phyloP scores from a whole-genome alignment of 2,888 invertebrate genomes.

The Hofmannophila pseudospretella region DNA sequence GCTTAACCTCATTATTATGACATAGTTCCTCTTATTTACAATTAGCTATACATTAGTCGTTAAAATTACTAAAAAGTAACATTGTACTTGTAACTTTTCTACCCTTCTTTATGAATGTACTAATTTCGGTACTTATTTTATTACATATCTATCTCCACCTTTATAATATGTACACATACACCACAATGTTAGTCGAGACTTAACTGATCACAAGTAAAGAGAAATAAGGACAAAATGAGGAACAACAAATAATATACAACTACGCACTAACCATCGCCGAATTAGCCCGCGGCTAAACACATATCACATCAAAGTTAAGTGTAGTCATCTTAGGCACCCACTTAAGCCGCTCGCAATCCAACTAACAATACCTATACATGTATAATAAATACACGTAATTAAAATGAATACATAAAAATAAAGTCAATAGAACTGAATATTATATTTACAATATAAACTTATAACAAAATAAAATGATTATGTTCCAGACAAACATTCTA shows the following conservation, averaged over 20 bases:
- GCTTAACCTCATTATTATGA: slow-evolving; percentile 75
- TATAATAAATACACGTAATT: no score
- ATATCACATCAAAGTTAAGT: slow-evolving; percentile 63
- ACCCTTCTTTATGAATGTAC: slow-evolving; percentile 64
- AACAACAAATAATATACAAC: slow-evolving; percentile 66
- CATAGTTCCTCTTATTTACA: slow-evolving; percentile 76
- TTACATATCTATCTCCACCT: slow-evolving; percentile 40
- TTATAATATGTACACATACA: slow-evolving; percentile 66
- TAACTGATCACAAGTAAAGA: slow-evolving; percentile 66
- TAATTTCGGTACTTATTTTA: slow-evolving; percentile 51
- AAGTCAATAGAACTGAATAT: slow-evolving; percentile 19
- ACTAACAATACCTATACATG: slow-evolving; percentile 21
- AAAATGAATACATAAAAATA: neutral
- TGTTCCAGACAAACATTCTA: slow-evolving; percentile 61
- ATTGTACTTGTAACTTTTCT: slow-evolving; percentile 73
- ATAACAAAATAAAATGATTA: slow-evolving; percentile 56
- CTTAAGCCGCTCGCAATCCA: slow-evolving; percentile 59
- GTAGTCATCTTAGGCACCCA: slow-evolving; percentile 32
- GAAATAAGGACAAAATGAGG: slow-evolving; percentile 64
- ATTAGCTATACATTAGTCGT: slow-evolving; percentile 70
- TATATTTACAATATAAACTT: slow-evolving; percentile 69
- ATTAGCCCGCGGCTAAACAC: slow-evolving; percentile 35
- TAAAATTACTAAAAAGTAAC: slow-evolving; percentile 71
- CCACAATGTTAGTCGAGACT: slow-evolving; percentile 68
- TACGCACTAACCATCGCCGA: slow-evolving; percentile 59